These are phyloP conservation scores for Formicarius rufipectus DNA, from an alignment of 2,113 vertebrate genomes.

Conservation along the genomic window DNA sequence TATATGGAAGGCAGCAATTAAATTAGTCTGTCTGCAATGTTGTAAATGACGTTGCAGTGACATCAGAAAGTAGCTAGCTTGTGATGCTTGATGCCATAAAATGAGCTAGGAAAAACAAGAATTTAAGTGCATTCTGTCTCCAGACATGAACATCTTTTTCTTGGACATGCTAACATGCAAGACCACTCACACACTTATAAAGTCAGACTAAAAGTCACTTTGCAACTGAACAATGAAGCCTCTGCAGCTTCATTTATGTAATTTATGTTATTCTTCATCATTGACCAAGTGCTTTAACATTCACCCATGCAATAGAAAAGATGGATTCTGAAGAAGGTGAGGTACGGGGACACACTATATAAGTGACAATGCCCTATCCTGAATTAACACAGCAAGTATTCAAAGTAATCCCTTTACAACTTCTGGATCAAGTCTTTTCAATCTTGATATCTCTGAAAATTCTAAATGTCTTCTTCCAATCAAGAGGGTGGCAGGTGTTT, in stretches of 20 bases:
- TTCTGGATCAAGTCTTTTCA: background rate
- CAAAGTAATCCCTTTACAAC: background rate
- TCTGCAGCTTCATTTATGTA: background rate
- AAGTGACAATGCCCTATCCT: accelerated
- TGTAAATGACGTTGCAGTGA: background rate
- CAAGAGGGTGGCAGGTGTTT: background rate
- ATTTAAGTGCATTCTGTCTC: background rate
- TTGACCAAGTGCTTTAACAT: background rate
- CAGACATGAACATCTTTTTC: background rate
- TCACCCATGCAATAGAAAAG: background rate
- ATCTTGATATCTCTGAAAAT: background rate
- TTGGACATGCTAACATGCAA: background rate
- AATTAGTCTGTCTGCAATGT: background rate
- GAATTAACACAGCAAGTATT: background rate
- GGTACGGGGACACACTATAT: background rate
- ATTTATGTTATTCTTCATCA: background rate
- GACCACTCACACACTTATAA: conserved; percentile 43
- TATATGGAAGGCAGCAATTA: background rate
- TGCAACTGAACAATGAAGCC: background rate
- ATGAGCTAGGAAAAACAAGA: background rate
- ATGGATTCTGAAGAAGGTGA: background rate
- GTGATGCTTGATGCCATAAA: background rate
- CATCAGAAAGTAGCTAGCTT: background rate
- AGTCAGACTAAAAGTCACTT: conserved; percentile 20
- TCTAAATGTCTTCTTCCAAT: background rate